Evolutionary conservation across 2,888 invertebrate genomes (phyloP), one percentile per base, ranked within the genome.

Genomic region (Balanococcus diminutus): DNA sequence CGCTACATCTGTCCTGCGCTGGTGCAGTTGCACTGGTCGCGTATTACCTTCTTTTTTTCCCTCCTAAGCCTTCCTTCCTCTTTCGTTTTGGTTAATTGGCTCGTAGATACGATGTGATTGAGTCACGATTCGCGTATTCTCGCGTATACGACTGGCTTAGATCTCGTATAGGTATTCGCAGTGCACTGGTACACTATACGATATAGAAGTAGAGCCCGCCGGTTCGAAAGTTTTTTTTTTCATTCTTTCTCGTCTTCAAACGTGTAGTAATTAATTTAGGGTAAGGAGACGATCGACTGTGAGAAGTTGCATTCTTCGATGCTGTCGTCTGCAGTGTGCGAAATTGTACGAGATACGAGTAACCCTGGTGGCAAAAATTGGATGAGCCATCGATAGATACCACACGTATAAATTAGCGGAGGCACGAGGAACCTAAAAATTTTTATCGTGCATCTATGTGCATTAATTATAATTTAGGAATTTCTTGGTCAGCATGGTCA

Each of bases 221-320:
- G 39, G 36, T 81, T 81, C 32, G 39, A 81, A 81, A 81, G 42
- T 81, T 81, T 81, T 75, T 32, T 32, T 75, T 31, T 31, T 16
- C 51, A n/a, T n/a, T n/a, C 51, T 42, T 8, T 51, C 9, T 2
- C 19, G 19, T 51, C 19, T 51, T 19, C 4, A 28, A 67, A 22
- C 61, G 61, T 67, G 61, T 67, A 25, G 61, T 67, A 67, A 67
- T 67, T 67, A 67, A 67, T 67, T 67, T 67, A 67, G 28, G 61
- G 11, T 67, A 28, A 67, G 61, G 19, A 56, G 56, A n/a, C 19
- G 19, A n/a, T 11, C 25, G 11, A 22, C 2, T 67, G 61, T 2
- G 19, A 51, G 51, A 19, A 51, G 51, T 19, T 19, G 51, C 51
- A 51, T 81, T 39, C 42, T 42, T 25, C 25, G 9, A 5, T n/a